These are phyloP conservation scores for Nestor notabilis DNA, from an alignment of 2,113 vertebrate genomes.

Conservation along the genomic window DNA sequence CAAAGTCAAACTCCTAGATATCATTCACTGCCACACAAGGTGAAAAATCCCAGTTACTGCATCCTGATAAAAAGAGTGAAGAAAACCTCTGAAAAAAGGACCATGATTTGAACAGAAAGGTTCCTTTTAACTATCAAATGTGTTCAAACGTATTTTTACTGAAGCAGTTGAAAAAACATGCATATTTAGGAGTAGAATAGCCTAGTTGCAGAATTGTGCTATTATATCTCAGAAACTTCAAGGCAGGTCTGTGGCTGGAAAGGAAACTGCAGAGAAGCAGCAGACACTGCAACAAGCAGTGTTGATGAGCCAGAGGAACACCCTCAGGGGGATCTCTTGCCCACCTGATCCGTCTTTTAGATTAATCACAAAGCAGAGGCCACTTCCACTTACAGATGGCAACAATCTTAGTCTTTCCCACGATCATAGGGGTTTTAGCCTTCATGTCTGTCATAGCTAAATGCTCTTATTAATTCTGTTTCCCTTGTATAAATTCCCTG, in stretches of 20 bases:
- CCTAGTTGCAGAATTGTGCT: not conserved
- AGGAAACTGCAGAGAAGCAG: not conserved
- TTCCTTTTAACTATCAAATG: not conserved
- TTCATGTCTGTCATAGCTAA: not conserved
- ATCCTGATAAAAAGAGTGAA: not conserved
- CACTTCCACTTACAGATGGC: not conserved
- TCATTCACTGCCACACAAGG: not conserved
- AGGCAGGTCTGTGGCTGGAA: not conserved
- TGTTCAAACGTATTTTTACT: not conserved
- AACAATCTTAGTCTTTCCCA: not conserved
- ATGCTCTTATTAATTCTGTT: not conserved
- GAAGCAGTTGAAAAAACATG: not conserved
- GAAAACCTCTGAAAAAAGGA: not conserved
- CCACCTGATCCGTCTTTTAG: not conserved
- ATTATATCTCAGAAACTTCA: not conserved
- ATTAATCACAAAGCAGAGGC: not conserved
- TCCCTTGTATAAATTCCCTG: constrained; percentile 18
- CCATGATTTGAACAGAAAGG: not conserved
- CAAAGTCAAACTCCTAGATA: not conserved
- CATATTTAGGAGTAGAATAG: not conserved
- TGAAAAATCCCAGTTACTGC: not conserved
- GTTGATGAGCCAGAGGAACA: not conserved
- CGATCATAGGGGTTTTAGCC: not conserved
- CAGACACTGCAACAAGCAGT: not conserved
- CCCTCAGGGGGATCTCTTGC: not conserved